Evolutionary conservation across 2,888 invertebrate genomes (phyloP).

Genomic region (Nesidiocoris tenuis): DNA sequence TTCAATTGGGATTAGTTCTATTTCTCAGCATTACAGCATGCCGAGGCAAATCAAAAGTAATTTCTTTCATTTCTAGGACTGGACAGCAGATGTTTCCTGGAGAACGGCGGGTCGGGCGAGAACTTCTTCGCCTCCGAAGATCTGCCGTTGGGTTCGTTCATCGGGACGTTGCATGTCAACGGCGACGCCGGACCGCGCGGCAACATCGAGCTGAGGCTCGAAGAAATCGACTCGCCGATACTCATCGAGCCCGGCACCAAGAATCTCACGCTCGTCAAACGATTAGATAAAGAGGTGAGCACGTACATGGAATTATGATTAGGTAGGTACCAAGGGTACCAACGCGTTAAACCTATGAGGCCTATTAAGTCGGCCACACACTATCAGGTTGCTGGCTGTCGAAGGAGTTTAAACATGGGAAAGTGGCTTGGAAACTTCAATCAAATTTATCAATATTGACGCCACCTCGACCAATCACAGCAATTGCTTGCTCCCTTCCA

Average conservation of each 20-base stretch:
- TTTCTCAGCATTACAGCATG: no score
- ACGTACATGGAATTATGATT: slow-evolving; percentile 5
- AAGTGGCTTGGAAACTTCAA: no score
- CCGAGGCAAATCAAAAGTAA: no score
- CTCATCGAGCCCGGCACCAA: slow-evolving; percentile 74
- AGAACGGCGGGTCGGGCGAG: slow-evolving; percentile 86
- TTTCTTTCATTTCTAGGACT: slow-evolving; percentile 54
- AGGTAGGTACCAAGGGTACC: no score
- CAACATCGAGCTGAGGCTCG: slow-evolving; percentile 74
- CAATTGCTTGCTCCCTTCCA: no score
- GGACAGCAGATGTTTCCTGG: slow-evolving; percentile 85
- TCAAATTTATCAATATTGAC: no score
- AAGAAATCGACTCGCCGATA: slow-evolving; percentile 78
- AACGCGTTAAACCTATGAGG: no score
- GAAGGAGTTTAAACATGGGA: no score
- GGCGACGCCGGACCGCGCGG: slow-evolving; percentile 75
- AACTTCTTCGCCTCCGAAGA: slow-evolving; percentile 89
- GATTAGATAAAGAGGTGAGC: slow-evolving; percentile 72
- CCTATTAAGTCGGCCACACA: background rate
- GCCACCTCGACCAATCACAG: no score
- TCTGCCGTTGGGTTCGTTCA: slow-evolving; percentile 72
- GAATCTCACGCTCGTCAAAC: slow-evolving; percentile 73
- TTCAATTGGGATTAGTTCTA: no score
- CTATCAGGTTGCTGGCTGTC: background rate
- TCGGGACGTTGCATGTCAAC: slow-evolving; percentile 76